These are phyloP conservation scores for Arnoldichthys spilopterus DNA, from an alignment of 2,797 vertebrate species.

Conservation along the genomic window DNA sequence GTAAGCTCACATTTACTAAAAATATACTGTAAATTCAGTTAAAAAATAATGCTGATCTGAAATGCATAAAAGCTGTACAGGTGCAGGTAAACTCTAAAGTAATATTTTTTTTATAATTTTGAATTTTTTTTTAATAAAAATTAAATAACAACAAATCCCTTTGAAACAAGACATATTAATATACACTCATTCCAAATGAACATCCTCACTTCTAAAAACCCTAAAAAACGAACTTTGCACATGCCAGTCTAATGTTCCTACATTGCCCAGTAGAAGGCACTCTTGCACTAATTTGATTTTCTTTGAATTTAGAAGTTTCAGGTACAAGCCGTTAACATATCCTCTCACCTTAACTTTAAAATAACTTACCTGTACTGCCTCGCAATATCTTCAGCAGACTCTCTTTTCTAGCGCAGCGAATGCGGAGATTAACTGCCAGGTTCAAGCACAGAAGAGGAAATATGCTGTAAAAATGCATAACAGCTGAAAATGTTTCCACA, in stretches of 20 bases:
- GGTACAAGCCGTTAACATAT: not conserved
- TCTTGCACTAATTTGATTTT: constrained; percentile 58
- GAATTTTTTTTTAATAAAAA: not conserved
- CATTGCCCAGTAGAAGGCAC: constrained; percentile 69
- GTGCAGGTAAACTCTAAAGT: not conserved
- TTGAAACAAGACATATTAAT: not conserved
- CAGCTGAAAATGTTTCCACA: too few species aligned
- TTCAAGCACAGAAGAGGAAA: not conserved
- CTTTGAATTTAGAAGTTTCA: constrained; percentile 20
- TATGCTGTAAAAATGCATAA: too few species aligned
- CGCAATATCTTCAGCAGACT: not conserved
- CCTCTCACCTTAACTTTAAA: constrained; percentile 4
- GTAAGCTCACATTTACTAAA: not conserved
- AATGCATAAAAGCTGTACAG: not conserved
- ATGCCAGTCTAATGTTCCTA: constrained; percentile 10
- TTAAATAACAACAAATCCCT: not conserved
- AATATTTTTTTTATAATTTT: not conserved
- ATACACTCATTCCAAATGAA: not conserved
- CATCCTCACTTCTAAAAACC: not conserved
- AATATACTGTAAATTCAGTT: not conserved
- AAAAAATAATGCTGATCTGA: not conserved
- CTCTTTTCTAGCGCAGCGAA: constrained; percentile 2
- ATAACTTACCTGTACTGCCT: not conserved
- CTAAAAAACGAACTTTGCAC: not conserved
- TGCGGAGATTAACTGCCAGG: not conserved